Evolutionary conservation across 2,888 invertebrate genomes (phyloP).

Genomic region (Ptychoptera albimana): DNA sequence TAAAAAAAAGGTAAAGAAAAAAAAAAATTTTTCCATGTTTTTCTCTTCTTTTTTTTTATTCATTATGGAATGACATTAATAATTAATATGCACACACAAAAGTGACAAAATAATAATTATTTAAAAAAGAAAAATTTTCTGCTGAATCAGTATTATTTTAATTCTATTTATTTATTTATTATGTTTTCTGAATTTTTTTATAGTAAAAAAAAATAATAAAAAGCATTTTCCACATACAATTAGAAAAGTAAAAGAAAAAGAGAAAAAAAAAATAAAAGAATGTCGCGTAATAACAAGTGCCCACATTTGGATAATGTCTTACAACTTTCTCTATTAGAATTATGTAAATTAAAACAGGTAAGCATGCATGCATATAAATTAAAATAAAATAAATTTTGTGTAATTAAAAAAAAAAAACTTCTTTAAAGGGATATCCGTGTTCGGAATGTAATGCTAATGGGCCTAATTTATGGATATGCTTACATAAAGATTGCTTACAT

Average conservation of each 20-base stretch:
- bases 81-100: too few species aligned
- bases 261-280: neutral
- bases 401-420: neutral
- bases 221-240: neutral
- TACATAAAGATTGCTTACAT: constrained; percentile 60
- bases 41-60: too few species aligned
- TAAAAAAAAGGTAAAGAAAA: too few species aligned
- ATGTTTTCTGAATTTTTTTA: too few species aligned
- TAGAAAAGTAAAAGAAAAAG: neutral
- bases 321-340: constrained; percentile 12
- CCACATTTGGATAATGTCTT: constrained; percentile 13
- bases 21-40: too few species aligned
- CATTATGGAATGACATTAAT: too few species aligned
- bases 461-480: constrained; percentile 74
- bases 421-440: constrained; percentile 39
- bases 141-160: too few species aligned
- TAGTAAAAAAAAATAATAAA: neutral
- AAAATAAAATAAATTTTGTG: neutral
- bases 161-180: too few species aligned
- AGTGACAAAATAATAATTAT: too few species aligned
- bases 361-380: neutral
- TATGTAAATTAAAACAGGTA: constrained; percentile 14
- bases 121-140: too few species aligned
- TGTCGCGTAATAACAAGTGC: constrained; percentile 9
- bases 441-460: constrained; percentile 56